A percentile compares a stretch with the other conserved stretches of the same genome.
These are phyloP conservation scores for Volucella zonaria DNA, from an alignment of 2,888 invertebrate genomes.

Conservation along the genomic window DNA sequence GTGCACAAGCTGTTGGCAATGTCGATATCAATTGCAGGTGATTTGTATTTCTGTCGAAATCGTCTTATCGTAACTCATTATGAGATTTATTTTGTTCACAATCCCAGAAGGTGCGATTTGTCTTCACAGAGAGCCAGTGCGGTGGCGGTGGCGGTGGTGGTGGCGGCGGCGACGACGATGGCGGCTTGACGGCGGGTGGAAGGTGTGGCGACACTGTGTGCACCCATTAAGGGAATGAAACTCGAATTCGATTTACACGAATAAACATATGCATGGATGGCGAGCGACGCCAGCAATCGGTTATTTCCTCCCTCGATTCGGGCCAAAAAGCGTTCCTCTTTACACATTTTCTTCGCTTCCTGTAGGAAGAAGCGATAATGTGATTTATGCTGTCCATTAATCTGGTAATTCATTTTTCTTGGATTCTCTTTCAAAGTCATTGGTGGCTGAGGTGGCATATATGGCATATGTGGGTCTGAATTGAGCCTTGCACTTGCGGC, in stretches of 20 bases:
- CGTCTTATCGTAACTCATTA: constrained; percentile 83
- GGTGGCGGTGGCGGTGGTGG: too few species aligned
- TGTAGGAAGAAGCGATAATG: constrained; percentile 81
- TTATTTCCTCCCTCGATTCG: constrained; percentile 56
- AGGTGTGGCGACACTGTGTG: constrained; percentile 41
- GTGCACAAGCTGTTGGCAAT: constrained; percentile 76
- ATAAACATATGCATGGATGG: constrained; percentile 30
- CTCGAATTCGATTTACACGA: constrained; percentile 64
- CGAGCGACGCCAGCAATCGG: constrained; percentile 73
- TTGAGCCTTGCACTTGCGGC: constrained; percentile 3
- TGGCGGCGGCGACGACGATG: too few species aligned
- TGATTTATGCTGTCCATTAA: constrained; percentile 83
- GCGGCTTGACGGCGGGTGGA: constrained; percentile 48
- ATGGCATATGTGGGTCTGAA: constrained; percentile 4
- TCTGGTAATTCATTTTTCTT: constrained; percentile 82
- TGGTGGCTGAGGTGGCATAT: background rate
- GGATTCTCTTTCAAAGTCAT: constrained; percentile 13
- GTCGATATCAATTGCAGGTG: constrained; percentile 82
- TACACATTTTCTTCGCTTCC: constrained; percentile 12
- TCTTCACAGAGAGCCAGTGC: constrained; percentile 76
- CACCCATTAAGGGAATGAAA: constrained; percentile 55
- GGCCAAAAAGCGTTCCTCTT: constrained; percentile 41
- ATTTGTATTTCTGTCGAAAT: constrained; percentile 83
- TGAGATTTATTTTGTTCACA: constrained; percentile 83
- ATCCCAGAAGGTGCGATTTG: constrained; percentile 83